A percentile compares a stretch with the other conserved stretches of the same genome.
These are phyloP conservation scores for Trichopria drosophilae DNA, from an alignment of 2,888 invertebrate species.

Conservation along the genomic window DNA sequence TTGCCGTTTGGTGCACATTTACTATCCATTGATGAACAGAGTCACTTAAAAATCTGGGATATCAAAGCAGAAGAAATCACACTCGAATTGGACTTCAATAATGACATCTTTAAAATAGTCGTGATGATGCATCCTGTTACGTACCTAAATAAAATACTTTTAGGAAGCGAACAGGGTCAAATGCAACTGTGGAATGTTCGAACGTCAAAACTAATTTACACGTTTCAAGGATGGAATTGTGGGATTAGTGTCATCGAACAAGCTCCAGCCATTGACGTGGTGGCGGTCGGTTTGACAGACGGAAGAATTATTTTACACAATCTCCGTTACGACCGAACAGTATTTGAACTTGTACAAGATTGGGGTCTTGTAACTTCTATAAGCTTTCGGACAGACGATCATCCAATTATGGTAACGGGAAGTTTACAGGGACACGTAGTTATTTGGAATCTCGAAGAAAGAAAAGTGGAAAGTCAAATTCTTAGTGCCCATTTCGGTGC, in stretches of 20 bases:
- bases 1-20: conserved; percentile 86
- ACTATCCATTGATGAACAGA: conserved; percentile 80
- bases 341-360: conserved; percentile 87
- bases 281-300: conserved; percentile 81
- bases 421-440: conserved; percentile 83
- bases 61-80: conserved; percentile 73
- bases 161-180: conserved; percentile 83
- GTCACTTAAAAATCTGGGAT: conserved; percentile 81
- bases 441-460: conserved; percentile 90
- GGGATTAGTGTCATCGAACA: conserved; percentile 77
- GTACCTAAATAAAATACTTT: conserved; percentile 89
- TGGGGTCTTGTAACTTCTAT: conserved; percentile 86
- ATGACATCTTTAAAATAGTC: conserved; percentile 74
- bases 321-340: conserved; percentile 77
- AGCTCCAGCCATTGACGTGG: conserved; percentile 90
- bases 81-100: conserved; percentile 70
- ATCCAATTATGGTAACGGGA: conserved; percentile 84
- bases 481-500: conserved; percentile 74
- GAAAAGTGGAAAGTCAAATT: conserved; percentile 77
- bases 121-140: conserved; percentile 89
- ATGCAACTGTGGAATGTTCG: conserved; percentile 91
- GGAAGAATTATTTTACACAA: conserved; percentile 87
- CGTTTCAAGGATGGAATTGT: conserved; percentile 75
- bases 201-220: conserved; percentile 73
- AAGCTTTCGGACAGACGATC: conserved; percentile 84